phyloP scores from a whole-genome alignment of 2,888 invertebrate genomes.

The Chaitophorus viminalis region DNA sequence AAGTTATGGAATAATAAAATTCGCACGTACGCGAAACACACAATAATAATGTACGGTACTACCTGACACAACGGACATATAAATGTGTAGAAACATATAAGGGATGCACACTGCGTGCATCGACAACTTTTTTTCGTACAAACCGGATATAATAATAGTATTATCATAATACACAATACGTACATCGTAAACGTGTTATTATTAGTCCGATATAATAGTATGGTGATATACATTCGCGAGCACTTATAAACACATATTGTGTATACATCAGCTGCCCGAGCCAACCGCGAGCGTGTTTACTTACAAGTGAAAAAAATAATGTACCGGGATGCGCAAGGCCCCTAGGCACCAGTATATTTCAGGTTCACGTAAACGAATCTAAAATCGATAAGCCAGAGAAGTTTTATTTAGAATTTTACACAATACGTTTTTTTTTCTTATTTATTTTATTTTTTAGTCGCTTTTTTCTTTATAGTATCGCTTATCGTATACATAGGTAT shows the following conservation, averaged over 20 bases:
- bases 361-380: background rate
- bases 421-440: background rate
- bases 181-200: background rate
- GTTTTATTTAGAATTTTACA: constrained; percentile 28
- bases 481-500: background rate
- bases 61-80: too few relatives aligned
- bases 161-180: background rate
- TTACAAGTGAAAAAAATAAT: background rate
- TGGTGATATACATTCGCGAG: background rate
- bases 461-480: background rate
- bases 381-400: constrained; percentile 40
- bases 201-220: background rate
- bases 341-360: constrained; percentile 1
- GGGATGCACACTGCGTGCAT: too few relatives aligned
- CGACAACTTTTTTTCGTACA: background rate
- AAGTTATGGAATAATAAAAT: too few relatives aligned
- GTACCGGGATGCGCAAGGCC: background rate
- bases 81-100: too few relatives aligned
- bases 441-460: background rate
- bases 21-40: too few relatives aligned
- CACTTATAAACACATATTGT: background rate
- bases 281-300: background rate
- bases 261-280: background rate
- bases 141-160: too few relatives aligned
- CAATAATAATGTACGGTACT: too few relatives aligned